Base-by-base conservation (phyloP, 2,888 invertebrate genomes). In the Lagria hirta region DNA sequence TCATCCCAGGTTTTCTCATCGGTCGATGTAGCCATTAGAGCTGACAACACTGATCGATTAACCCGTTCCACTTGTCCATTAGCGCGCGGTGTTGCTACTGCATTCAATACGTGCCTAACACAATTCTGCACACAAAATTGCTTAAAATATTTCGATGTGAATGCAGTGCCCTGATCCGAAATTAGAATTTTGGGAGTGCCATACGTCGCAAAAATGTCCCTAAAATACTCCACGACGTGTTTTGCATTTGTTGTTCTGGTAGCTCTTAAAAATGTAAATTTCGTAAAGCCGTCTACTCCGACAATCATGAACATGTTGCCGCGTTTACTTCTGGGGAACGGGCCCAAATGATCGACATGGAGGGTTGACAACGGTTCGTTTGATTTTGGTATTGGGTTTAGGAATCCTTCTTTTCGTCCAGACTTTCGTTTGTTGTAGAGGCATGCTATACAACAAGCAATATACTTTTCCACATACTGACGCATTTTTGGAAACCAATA, bases 281-380 rank as follows among this genome's bases (percentile, higher is more conserved):
- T 32, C 1, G 41, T 41, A 11, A 32, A 36, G 7, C 53, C 65
- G 32, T 70, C 70, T 0, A 72, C 59, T 3, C 61, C 41, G 1
- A 56, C 62, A n/a, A 72, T 38, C 7, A 71, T 32, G 21, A 69
- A 53, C 3, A 47, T 48, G 38, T 70, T 69, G 10, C 58, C 59
- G 1, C 34, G 52, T 4, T 43, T 54, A 26, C 58, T 65, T 7
- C 50, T 60, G 4, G 59, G 55, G 43, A 71, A 73, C 3, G 69
- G 70, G 1, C 71, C 70, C 2, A 72, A 36, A 46, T 73, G 71
- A 49, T 73, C 72, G 0, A 73, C 32, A 43, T 73, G 70, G 7
- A 73, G 15, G 0, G 66, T 70, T 29, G 71, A 61, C 20, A 74
- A 69, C 0, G 71, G 71, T 4, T 58, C 52, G 1, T 55, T 40